Conservation (phyloP, 2,888 invertebrate genomes). For the Onthophagus sagittarius region DNA sequence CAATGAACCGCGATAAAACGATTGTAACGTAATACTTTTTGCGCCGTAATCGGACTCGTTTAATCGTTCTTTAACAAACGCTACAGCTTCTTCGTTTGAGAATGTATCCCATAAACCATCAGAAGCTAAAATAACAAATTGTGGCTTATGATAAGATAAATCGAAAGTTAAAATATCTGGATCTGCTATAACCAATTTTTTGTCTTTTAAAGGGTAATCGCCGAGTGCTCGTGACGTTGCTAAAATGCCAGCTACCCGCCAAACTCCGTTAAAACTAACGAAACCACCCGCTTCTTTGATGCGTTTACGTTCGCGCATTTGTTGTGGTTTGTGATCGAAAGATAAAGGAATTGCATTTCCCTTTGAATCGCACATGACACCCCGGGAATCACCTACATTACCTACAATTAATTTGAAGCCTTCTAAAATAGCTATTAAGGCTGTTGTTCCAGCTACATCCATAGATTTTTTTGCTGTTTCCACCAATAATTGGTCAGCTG, state of each 20-base stretch:
- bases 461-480: constrained; percentile 76
- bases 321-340: constrained; percentile 95
- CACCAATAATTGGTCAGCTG: constrained; percentile 77
- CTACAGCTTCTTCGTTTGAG: constrained; percentile 89
- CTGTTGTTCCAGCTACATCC: constrained; percentile 85
- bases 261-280: constrained; percentile 92
- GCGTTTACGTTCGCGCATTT: constrained; percentile 86
- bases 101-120: constrained; percentile 98
- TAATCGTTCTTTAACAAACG: constrained; percentile 79
- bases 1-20: constrained; percentile 86
- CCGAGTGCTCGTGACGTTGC: constrained; percentile 93
- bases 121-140: constrained; percentile 88
- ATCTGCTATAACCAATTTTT: constrained; percentile 89
- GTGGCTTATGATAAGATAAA: constrained; percentile 77
- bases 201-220: constrained; percentile 92
- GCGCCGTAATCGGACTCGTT: constrained; percentile 87
- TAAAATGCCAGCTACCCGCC: constrained; percentile 92
- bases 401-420: constrained; percentile 81
- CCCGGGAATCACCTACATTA: constrained; percentile 95
- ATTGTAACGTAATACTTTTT: constrained; percentile 84
- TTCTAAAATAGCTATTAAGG: constrained; percentile 83
- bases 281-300: constrained; percentile 95
- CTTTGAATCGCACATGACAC: constrained; percentile 88
- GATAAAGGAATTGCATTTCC: constrained; percentile 90
- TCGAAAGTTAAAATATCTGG: constrained; percentile 93